These are phyloP conservation scores for Nowickia ferox DNA, from an alignment of 2,888 invertebrate genomes.

Conservation along the genomic window DNA sequence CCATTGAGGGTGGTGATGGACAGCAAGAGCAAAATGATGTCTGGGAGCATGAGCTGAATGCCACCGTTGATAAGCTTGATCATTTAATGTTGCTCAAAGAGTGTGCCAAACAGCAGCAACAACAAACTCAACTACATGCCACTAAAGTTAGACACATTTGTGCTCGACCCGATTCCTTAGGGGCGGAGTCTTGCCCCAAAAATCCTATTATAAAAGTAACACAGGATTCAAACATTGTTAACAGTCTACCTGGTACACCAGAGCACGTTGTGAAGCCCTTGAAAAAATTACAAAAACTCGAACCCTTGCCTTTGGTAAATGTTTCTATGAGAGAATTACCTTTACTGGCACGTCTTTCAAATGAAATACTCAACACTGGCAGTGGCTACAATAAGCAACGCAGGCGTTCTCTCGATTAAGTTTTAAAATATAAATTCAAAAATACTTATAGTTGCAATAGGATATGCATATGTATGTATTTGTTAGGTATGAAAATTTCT, in stretches of 20 bases:
- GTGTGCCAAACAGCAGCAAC: slow-evolving; percentile 76
- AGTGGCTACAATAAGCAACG: slow-evolving; percentile 68
- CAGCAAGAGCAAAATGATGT: slow-evolving; percentile 86
- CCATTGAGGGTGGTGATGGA: slow-evolving; percentile 89
- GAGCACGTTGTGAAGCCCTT: slow-evolving; percentile 78
- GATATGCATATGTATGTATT: slow-evolving; percentile 7
- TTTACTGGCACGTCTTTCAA: slow-evolving; percentile 81
- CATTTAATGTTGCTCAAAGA: slow-evolving; percentile 88
- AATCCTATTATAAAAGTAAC: slow-evolving; percentile 64
- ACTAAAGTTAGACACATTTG: slow-evolving; percentile 60
- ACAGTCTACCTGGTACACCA: slow-evolving; percentile 82
- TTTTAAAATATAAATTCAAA: slow-evolving; percentile 54
- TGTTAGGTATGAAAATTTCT: slow-evolving; percentile 17
- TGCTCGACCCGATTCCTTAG: slow-evolving; percentile 78
- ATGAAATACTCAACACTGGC: slow-evolving; percentile 76
- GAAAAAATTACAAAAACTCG: slow-evolving; percentile 81
- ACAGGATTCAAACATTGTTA: slow-evolving; percentile 35
- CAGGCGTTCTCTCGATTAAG: slow-evolving; percentile 78
- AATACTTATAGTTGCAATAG: slow-evolving; percentile 41
- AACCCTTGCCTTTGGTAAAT: slow-evolving; percentile 82
- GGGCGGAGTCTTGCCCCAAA: slow-evolving; percentile 76
- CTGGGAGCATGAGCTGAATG: slow-evolving; percentile 91
- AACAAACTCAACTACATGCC: slow-evolving; percentile 60
- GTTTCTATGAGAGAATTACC: slow-evolving; percentile 83
- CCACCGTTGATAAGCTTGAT: slow-evolving; percentile 90